These are phyloP conservation scores for Ellobius talpinus DNA, from an alignment of 2,113 vertebrate species.

Conservation along the genomic window DNA sequence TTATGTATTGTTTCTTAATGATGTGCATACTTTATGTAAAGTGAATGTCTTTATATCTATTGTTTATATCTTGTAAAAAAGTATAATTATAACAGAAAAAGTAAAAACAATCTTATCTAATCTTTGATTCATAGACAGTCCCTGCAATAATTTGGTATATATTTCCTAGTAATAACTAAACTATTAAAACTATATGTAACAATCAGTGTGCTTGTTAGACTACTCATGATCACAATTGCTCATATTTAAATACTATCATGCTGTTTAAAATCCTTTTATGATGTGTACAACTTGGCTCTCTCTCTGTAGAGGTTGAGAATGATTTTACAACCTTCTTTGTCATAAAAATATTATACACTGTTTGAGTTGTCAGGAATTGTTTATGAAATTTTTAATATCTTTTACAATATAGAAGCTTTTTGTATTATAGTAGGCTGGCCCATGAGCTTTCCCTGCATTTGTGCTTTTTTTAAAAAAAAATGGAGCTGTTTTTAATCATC, in stretches of 20 bases:
- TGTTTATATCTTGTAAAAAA: neutral
- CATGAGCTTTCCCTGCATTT: neutral
- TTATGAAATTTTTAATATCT: neutral
- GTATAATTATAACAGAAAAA: neutral
- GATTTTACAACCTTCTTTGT: neutral
- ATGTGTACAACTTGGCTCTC: neutral
- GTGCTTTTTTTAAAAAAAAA: neutral
- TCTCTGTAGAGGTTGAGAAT: neutral
- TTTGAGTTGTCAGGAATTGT: neutral
- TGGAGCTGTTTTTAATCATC: neutral
- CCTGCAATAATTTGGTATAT: neutral
- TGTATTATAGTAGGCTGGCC: neutral
- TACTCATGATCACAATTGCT: neutral
- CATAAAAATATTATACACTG: neutral
- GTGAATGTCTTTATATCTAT: neutral
- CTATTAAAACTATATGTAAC: neutral
- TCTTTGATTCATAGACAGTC: neutral
- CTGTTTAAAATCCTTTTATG: neutral
- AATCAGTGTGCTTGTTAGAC: neutral
- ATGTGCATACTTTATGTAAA: neutral
- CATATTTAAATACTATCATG: neutral
- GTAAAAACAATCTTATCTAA: neutral
- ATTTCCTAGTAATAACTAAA: neutral
- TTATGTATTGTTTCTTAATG: neutral
- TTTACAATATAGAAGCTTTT: neutral